Evolutionary conservation across 1,140 invertebrate genomes (phyloP), one percentile per base, ranked within the genome.

Genomic region (Sitobion miscanthi): DNA sequence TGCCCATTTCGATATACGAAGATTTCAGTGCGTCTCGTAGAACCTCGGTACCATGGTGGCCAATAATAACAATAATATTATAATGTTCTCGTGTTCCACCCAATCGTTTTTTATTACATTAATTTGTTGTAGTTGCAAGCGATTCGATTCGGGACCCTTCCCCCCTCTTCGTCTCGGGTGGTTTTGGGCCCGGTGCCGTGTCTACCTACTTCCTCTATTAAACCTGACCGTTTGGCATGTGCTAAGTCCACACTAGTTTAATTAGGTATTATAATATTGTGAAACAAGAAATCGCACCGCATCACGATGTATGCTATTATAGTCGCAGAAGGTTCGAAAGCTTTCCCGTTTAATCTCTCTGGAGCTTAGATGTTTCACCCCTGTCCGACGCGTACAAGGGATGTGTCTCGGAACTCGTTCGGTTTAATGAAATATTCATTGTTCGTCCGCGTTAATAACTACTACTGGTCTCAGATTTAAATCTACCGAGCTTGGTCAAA

Each of bases 381-480:
- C 30, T n/a, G 38, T 45, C 25, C 30, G n/a, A 90, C 42, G 11
- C 47, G 2, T 45, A 77, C 88, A 42, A 69, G 35, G 25, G 57
- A 77, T n/a, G 42, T 47, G 42, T 42, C 54, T 77, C 20, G 30
- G 49, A 47, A 30, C 45, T 49, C 54, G 54, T 82, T 77, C 23
- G 38, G 42, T 49, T 35, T 91, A 91, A 49, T 91, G 90, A 82
- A 77, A 91, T 91, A 91, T 91, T 20, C 90, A 91, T 82, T 49
- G 30, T 49, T 45, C 30, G 69, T 47, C 42, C 30, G 17, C 62
- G 90, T 91, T 91, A 77, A 91, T 91, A 82, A 91, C 52, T 54
- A 54, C 49, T 54, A 54, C 90, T 91, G 38, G 35, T 42, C 54
- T 23, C 14, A 21, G 54, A 62, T 62, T 69, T 90, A 90, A 69